Conservation (phyloP, 2,888 invertebrate species). For the Pediacus dermestoides region DNA sequence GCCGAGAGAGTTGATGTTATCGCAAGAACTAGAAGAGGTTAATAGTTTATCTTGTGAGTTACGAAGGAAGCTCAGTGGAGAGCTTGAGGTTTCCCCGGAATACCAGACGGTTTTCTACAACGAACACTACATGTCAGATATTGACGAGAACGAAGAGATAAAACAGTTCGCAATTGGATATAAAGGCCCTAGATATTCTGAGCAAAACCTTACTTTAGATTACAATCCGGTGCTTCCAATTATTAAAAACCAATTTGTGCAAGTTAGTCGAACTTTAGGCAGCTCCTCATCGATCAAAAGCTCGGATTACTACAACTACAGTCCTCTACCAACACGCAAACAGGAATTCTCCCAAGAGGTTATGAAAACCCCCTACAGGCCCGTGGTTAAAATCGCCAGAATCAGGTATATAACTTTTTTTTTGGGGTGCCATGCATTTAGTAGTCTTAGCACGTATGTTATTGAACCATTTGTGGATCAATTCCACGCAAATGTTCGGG, state of each 20-base stretch:
- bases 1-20: constrained; percentile 40
- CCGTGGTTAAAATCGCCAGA: constrained; percentile 46
- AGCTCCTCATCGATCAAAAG: constrained; percentile 44
- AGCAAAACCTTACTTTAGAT: constrained; percentile 26
- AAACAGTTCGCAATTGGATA: constrained; percentile 42
- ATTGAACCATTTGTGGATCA: constrained; percentile 40
- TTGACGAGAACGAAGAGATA: constrained; percentile 48
- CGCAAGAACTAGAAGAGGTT: constrained; percentile 45
- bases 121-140: constrained; percentile 49
- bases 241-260: constrained; percentile 20
- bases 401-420: constrained; percentile 41
- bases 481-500: constrained; percentile 34
- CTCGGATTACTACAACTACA: constrained; percentile 40
- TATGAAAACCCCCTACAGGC: constrained; percentile 44
- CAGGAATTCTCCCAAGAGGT: constrained; percentile 28
- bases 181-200: constrained; percentile 34
- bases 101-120: constrained; percentile 41
- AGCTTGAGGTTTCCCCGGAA: constrained; percentile 31
- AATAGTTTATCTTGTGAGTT: constrained; percentile 38
- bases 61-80: constrained; percentile 33
- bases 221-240: constrained; percentile 23
- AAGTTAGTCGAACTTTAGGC: constrained; percentile 26
- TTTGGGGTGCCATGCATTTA: not conserved
- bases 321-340: constrained; percentile 25
- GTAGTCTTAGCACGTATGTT: constrained; percentile 38